These are phyloP conservation scores for Pocillopora verrucosa DNA, from an alignment of 64 coral and sea anemone species.

Conservation along the genomic window DNA sequence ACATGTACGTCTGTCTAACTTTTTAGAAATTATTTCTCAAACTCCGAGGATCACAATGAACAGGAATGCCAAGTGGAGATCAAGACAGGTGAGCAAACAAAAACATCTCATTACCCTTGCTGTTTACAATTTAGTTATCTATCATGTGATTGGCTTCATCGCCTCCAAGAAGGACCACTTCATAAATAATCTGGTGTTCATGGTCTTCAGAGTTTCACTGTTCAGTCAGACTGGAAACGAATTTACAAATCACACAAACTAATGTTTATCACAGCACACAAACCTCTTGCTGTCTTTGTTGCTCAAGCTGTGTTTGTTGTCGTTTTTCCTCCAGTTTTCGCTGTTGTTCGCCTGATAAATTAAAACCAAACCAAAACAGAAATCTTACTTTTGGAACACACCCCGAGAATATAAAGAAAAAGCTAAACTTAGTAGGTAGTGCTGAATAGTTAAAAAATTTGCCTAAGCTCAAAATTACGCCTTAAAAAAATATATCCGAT, in stretches of 20 bases:
- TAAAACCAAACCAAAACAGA: neutral
- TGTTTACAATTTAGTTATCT: no score
- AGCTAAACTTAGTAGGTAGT: neutral
- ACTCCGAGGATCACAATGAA: no score
- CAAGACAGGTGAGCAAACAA: no score
- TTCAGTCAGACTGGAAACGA: neutral
- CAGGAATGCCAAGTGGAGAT: no score
- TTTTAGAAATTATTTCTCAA: no score
- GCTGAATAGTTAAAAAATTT: neutral
- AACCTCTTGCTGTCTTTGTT: constrained; percentile 54
- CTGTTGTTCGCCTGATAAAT: constrained; percentile 59
- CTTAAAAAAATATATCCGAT: neutral
- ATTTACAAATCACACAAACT: neutral
- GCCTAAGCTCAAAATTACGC: neutral
- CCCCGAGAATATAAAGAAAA: neutral
- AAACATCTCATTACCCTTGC: no score
- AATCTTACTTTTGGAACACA: neutral
- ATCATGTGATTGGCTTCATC: no score
- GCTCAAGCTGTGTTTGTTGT: constrained; percentile 62
- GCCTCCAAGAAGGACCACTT: no score
- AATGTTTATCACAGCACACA: neutral
- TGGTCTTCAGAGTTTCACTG: no score
- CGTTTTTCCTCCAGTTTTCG: constrained; percentile 69
- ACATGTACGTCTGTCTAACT: no score
- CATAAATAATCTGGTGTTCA: no score